Conservation (phyloP, 2,113 vertebrate species). For the Silurus meridionalis region DNA sequence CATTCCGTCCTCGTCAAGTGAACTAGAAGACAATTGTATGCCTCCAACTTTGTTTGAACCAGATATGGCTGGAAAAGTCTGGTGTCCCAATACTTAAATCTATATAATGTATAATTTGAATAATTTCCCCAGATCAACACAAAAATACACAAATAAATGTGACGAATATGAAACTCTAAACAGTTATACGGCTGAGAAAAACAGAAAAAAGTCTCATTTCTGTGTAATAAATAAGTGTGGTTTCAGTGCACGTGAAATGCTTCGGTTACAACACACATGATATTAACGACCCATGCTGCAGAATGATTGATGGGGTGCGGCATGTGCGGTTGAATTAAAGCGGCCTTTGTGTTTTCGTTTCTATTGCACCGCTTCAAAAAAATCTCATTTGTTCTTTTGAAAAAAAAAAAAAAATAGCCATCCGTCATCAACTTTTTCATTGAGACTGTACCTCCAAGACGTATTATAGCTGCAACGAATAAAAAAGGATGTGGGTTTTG, state of each 20-base stretch:
- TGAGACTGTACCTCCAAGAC: background rate
- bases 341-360: conserved; percentile 2
- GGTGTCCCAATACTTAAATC: no score
- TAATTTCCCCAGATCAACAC: no score
- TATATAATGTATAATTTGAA: no score
- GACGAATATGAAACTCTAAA: background rate
- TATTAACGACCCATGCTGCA: background rate
- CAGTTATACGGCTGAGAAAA: background rate
- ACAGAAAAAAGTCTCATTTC: conserved; percentile 30
- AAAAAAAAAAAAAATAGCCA: background rate
- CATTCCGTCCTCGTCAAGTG: no score
- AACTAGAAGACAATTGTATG: no score
- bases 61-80: no score
- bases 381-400: conserved; percentile 8
- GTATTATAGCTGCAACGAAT: background rate
- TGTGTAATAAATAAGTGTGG: conserved; percentile 8
- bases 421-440: conserved; percentile 6
- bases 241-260: background rate
- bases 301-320: background rate
- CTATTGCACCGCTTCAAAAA: conserved; percentile 18
- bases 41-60: no score
- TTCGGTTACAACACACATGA: background rate
- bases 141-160: background rate
- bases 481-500: background rate
- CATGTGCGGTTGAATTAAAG: background rate